Evolutionary conservation across 1,140 invertebrate genomes (phyloP).

Genomic region (Teleopsis dalmanni): DNA sequence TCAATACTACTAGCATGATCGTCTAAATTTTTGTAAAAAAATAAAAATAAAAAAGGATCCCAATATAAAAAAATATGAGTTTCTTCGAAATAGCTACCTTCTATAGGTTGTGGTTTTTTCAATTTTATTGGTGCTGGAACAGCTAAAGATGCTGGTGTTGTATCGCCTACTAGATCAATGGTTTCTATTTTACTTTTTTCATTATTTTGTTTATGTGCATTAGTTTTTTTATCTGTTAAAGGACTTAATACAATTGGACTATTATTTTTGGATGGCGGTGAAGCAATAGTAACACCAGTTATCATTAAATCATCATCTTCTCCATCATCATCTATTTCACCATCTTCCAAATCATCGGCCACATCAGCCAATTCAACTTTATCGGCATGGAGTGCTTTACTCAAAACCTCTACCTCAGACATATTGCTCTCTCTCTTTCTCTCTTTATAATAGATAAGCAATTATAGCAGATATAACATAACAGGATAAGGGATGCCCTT

Average conservation of each 20-base stretch:
- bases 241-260: neutral
- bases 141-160: neutral
- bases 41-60: neutral
- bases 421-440: no score
- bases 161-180: neutral
- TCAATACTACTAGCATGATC: conserved; percentile 71
- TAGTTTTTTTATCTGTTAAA: no score
- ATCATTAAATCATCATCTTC: conserved; percentile 43
- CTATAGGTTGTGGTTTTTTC: conserved; percentile 19
- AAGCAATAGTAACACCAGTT: neutral
- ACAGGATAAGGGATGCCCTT: no score
- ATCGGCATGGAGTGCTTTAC: neutral
- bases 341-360: conserved; percentile 47
- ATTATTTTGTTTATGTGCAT: no score
- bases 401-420: neutral
- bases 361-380: neutral
- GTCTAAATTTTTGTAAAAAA: conserved; percentile 46
- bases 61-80: conserved; percentile 12
- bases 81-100: conserved; percentile 22
- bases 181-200: no score
- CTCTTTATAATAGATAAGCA: no score
- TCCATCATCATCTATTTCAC: conserved; percentile 53
- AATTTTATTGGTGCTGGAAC: conserved; percentile 12
- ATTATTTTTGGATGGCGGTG: neutral
- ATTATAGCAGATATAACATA: no score